phyloP scores from a whole-genome alignment of 2,797 vertebrate genomes.

The Pelobates cultripes region DNA sequence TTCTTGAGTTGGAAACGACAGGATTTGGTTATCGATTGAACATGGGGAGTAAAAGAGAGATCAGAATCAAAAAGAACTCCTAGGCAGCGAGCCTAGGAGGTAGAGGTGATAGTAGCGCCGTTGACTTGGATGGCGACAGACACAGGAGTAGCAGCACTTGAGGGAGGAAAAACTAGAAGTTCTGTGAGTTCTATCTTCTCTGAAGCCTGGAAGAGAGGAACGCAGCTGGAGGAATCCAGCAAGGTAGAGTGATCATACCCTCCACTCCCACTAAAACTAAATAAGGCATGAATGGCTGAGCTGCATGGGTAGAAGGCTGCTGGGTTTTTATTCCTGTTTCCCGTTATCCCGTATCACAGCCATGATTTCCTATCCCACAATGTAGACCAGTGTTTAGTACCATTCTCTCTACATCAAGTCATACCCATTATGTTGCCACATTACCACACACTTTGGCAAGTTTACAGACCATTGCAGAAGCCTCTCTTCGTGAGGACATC shows the following conservation, averaged over 20 bases:
- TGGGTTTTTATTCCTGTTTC: constrained; percentile 36
- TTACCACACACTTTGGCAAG: constrained; percentile 28
- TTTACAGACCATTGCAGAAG: constrained; percentile 25
- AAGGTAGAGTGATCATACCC: constrained; percentile 76
- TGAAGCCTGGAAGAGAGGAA: constrained; percentile 96
- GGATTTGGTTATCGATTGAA: no score
- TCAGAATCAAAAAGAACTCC: no score
- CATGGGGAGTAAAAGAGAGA: no score
- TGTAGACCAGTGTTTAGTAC: constrained; percentile 24
- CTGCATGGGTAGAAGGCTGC: constrained; percentile 37
- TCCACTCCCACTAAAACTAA: constrained; percentile 19
- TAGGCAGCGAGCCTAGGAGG: no score
- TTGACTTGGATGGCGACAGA: no score
- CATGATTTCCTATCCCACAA: constrained; percentile 42
- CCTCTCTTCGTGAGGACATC: not conserved
- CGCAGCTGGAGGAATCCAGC: constrained; percentile 92
- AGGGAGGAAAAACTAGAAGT: no score
- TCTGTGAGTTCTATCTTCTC: constrained; percentile 99
- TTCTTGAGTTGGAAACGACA: no score
- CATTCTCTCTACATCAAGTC: constrained; percentile 15
- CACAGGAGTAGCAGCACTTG: no score
- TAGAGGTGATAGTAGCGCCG: no score
- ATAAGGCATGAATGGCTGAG: constrained; percentile 34
- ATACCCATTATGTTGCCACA: constrained; percentile 31
- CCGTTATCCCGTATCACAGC: constrained; percentile 23